These are phyloP conservation scores for Thunnus thynnus DNA, from an alignment of 2,113 vertebrate genomes.

Conservation along the genomic window DNA sequence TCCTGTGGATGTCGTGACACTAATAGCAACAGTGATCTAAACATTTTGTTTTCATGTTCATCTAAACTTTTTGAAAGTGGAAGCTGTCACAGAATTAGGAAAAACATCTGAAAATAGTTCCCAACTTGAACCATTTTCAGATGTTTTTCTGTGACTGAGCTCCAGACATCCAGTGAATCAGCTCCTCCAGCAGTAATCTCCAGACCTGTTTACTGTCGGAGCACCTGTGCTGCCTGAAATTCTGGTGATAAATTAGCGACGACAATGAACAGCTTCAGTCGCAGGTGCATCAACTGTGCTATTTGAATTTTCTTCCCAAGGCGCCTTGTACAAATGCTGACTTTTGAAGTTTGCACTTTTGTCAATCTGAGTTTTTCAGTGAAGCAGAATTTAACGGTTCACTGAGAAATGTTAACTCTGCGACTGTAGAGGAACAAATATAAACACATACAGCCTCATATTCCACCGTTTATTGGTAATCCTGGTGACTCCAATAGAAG, in stretches of 20 bases:
- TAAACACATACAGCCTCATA: constrained; percentile 5
- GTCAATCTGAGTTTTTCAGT: constrained; percentile 51
- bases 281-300: constrained; percentile 70
- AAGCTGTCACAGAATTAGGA: background rate
- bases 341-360: constrained; percentile 48
- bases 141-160: background rate
- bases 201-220: constrained; percentile 3
- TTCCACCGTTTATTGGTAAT: constrained; percentile 36
- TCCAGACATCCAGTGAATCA: background rate
- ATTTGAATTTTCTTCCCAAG: constrained; percentile 52
- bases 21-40: no score
- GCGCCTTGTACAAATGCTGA: constrained; percentile 56
- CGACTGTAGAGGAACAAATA: constrained; percentile 3
- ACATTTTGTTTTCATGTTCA: no score
- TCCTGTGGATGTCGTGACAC: no score
- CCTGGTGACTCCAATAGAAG: constrained; percentile 15
- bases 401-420: constrained; percentile 11
- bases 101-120: background rate
- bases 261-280: constrained; percentile 53
- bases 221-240: constrained; percentile 67
- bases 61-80: background rate
- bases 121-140: background rate
- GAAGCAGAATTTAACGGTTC: constrained; percentile 27
- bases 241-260: constrained; percentile 63
- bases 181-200: constrained; percentile 20